Evolutionary conservation across 2,797 vertebrate species (phyloP), one percentile per base, ranked within the genome.

Genomic region (Dromococcyx pavoninus): DNA sequence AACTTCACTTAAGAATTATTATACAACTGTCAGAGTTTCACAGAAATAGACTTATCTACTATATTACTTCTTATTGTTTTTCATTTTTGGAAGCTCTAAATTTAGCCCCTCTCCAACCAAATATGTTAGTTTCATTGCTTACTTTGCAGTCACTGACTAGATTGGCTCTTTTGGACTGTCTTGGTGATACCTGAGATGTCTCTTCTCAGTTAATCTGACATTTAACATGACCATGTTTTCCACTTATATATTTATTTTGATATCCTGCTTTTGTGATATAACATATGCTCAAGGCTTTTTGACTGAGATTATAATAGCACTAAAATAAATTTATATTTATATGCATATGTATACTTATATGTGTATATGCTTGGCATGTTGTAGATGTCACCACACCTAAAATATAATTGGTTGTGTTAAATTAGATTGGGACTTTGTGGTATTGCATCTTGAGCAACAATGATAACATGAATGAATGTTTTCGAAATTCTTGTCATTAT

Each of bases 121-220:
- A 6, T 69, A 54, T 23, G 21, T 54, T 28, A 69, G 13, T 39
- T 65, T 81, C 13, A 6, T 43, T 73, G 48, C 54, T 76, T 85
- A 33, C 64, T 88, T 88, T 57, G 28, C 32, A 89, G 56, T 16
- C 76, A 46, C 37, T 78, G 76, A 16, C 60, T 56, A 33, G 28
- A 69, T 30, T 78, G 8, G 6, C n/a, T 72, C 61, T 86, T 64
- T 84, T 65, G 41, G 21, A 25, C 22, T 80, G 11, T 41, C 32
- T 67, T 78, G 21, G 21, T 67, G 88, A 74, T 51, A 64, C 7
- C 73, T 57, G 33, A 23, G 13, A 56, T 72, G 33, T 33, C 53
- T 91, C 86, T 83, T 86, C 56, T 74, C 48, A 61, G 11, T 66
- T 66, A 72, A 83, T 71, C 25, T 60, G 41, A 71, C 41, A 53